Conservation (phyloP, 2,113 vertebrate species). For the Stegostoma tigrinum region DNA sequence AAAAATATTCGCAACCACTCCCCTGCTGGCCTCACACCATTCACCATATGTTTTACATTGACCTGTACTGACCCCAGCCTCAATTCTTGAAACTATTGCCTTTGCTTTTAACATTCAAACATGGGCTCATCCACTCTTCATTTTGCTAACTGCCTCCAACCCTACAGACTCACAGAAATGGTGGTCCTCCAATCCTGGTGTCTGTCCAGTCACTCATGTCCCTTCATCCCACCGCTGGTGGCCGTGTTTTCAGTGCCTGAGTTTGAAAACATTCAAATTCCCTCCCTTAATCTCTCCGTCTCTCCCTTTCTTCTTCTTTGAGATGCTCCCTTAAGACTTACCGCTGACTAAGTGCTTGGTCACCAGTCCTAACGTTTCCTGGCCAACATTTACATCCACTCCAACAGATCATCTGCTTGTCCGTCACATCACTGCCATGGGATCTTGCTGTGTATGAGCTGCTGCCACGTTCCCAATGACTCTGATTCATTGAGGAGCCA, state of each 20-base stretch:
- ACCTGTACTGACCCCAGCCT: background rate
- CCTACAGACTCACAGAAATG: background rate
- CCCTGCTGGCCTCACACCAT: background rate
- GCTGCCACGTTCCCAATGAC: no score
- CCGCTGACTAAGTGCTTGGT: background rate
- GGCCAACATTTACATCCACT: no score
- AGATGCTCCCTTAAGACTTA: background rate
- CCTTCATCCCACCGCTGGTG: background rate
- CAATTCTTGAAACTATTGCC: background rate
- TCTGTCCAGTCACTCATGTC: background rate
- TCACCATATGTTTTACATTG: background rate
- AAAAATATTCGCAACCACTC: background rate
- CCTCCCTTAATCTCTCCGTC: background rate
- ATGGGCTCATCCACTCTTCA: background rate
- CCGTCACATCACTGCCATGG: no score
- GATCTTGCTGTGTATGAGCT: no score
- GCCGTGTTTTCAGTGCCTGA: background rate
- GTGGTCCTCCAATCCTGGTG: background rate
- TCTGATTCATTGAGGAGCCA: no score
- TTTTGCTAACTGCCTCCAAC: background rate
- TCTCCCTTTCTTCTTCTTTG: no score
- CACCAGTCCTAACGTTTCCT: background rate
- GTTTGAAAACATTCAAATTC: background rate
- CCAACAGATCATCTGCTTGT: no score
- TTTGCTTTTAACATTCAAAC: background rate